Evolutionary conservation across 2,797 vertebrate species (phyloP).

Genomic region (Oryzias sinensis): DNA sequence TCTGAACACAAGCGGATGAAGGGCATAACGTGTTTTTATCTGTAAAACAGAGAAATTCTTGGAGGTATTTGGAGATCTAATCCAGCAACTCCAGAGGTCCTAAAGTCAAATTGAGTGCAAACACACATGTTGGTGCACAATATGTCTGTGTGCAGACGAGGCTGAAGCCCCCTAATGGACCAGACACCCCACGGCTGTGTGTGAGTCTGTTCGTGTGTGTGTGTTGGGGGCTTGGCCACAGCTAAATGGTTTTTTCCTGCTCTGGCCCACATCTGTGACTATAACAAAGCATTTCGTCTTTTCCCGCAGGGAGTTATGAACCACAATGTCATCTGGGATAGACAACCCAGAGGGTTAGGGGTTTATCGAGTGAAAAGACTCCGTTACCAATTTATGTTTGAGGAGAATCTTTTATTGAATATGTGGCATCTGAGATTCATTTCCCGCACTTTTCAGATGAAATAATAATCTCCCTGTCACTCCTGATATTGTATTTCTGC

Average conservation of each 20-base stretch:
- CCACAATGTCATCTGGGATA: constrained; percentile 28
- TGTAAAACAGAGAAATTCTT: constrained; percentile 7
- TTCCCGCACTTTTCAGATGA: constrained; percentile 2
- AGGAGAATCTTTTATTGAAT: constrained; percentile 29
- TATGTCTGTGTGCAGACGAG: constrained; percentile 8
- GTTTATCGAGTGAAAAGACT: constrained; percentile 39
- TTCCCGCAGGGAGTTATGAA: constrained; percentile 29
- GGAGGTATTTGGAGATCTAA: constrained; percentile 1
- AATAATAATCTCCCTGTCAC: constrained; percentile 17
- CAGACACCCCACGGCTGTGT: constrained; percentile 38
- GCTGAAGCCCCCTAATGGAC: constrained; percentile 32
- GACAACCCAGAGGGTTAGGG: constrained; percentile 14
- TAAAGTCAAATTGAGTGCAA: constrained; percentile 28
- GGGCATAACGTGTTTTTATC: background rate
- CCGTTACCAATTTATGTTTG: constrained; percentile 25
- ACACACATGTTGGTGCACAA: constrained; percentile 23
- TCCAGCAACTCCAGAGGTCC: constrained; percentile 16
- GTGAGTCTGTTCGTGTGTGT: constrained; percentile 17
- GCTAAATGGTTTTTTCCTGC: constrained; percentile 37
- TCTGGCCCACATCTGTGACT: constrained; percentile 44
- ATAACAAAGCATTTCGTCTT: constrained; percentile 39
- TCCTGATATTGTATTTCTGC: constrained; percentile 34
- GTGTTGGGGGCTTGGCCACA: constrained; percentile 14
- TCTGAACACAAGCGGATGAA: constrained; percentile 6
- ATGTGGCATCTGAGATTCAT: background rate